Conservation (phyloP, 1,140 invertebrate genomes). For the Lordiphosa mommai region DNA sequence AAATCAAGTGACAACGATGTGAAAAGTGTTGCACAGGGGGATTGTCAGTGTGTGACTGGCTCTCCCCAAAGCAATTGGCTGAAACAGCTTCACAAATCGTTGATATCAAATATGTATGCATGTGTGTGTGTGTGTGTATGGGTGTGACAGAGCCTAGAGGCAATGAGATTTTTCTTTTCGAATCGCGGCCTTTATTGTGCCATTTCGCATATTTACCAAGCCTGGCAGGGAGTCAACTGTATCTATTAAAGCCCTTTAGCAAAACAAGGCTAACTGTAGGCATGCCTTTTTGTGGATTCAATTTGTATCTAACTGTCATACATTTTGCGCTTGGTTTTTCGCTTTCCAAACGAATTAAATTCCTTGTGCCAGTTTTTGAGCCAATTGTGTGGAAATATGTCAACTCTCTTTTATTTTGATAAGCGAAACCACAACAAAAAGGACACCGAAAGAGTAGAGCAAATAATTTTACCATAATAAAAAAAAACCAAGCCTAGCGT, state of each 20-base stretch:
- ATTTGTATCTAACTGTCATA: slow-evolving; percentile 55
- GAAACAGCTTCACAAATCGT: slow-evolving; percentile 48
- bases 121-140: slow-evolving; percentile 14
- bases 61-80: slow-evolving; percentile 53
- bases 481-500: not conserved
- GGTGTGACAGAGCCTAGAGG: slow-evolving; percentile 36
- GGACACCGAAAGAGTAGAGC: slow-evolving; percentile 1
- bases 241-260: slow-evolving; percentile 13
- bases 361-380: slow-evolving; percentile 47
- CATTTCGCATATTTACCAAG: slow-evolving; percentile 49
- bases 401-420: slow-evolving; percentile 18
- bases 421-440: slow-evolving; percentile 36
- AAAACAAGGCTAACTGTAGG: not conserved
- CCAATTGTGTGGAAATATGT: slow-evolving; percentile 65
- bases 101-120: slow-evolving; percentile 50
- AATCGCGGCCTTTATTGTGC: slow-evolving; percentile 33
- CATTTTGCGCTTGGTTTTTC: slow-evolving; percentile 30
- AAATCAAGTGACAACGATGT: slow-evolving; percentile 72
- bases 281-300: slow-evolving; percentile 42
- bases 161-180: slow-evolving; percentile 30
- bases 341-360: slow-evolving; percentile 53
- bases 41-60: slow-evolving; percentile 13
- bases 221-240: slow-evolving; percentile 27
- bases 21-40: slow-evolving; percentile 33
- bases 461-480: slow-evolving; percentile 19